Conservation (phyloP, 2,797 vertebrate genomes). For the Toxotes lorentzi region DNA sequence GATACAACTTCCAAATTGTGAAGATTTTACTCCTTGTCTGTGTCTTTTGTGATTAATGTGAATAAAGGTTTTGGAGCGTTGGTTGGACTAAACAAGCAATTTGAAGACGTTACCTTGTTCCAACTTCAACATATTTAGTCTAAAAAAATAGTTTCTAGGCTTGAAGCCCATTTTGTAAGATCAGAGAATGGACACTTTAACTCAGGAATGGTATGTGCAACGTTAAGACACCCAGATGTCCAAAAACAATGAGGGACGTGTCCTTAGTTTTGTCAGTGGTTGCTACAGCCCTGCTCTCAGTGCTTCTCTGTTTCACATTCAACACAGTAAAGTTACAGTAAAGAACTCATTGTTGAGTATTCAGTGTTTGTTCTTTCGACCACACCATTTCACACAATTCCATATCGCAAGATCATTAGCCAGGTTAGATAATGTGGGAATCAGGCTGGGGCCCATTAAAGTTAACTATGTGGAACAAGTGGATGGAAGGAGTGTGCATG, state of each 20-base stretch:
- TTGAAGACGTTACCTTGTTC: too few species aligned
- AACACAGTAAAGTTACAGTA: conserved; percentile 2
- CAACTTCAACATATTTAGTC: too few species aligned
- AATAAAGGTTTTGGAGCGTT: too few species aligned
- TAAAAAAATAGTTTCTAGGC: neutral
- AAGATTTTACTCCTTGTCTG: too few species aligned
- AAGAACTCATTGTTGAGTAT: conserved; percentile 14
- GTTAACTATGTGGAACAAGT: conserved; percentile 52
- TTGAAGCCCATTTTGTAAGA: neutral
- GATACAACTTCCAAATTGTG: too few species aligned
- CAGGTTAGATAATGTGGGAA: conserved; percentile 43
- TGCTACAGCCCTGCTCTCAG: neutral
- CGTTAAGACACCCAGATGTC: neutral
- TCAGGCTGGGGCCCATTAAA: conserved; percentile 31
- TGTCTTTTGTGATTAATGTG: too few species aligned
- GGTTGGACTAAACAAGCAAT: too few species aligned
- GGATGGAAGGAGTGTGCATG: conserved; percentile 21
- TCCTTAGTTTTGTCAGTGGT: neutral
- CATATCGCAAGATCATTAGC: conserved; percentile 52
- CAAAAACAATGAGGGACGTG: neutral
- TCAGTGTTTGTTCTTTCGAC: conserved; percentile 46
- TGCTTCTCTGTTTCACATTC: conserved; percentile 9
- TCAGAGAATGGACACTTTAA: neutral
- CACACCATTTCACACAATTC: conserved; percentile 32
- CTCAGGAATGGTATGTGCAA: neutral